A percentile compares a stretch with the other conserved stretches of the same genome.
Conservation (phyloP, 2,888 invertebrate species). For the Thereva unica region DNA sequence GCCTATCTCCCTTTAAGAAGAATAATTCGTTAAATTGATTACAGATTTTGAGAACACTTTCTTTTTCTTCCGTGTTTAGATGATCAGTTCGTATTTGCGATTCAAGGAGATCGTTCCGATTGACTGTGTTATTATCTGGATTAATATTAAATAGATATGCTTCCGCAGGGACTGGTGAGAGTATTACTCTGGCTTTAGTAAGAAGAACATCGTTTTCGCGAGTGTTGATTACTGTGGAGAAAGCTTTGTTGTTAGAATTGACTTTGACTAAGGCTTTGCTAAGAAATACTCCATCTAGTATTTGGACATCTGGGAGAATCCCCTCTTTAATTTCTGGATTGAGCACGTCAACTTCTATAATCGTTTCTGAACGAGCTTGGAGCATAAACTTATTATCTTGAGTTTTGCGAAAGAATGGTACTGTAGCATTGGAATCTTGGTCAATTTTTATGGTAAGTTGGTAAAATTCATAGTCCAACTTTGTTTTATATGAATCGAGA, state of each 20-base stretch:
- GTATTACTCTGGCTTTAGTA: no score
- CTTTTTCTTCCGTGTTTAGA: no score
- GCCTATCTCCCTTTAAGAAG: conserved; percentile 24
- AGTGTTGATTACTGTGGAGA: neutral
- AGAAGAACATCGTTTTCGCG: no score
- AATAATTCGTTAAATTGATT: neutral
- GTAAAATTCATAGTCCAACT: neutral
- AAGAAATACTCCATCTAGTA: neutral
- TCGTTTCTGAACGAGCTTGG: neutral
- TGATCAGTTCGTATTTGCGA: no score
- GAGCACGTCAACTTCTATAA: neutral
- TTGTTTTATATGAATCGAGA: neutral
- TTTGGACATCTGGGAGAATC: neutral
- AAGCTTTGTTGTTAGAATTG: neutral
- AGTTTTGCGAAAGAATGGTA: neutral
- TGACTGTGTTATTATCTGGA: no score
- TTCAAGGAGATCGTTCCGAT: no score
- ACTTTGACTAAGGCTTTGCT: neutral
- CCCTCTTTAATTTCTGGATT: conserved; percentile 13
- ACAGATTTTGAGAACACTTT: neutral
- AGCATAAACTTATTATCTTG: neutral
- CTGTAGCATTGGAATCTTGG: neutral
- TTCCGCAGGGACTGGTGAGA: no score
- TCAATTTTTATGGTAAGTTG: neutral
- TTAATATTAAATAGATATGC: no score